Evolutionary conservation across 2,113 vertebrate species (phyloP).

Genomic region (Formicarius rufipectus): DNA sequence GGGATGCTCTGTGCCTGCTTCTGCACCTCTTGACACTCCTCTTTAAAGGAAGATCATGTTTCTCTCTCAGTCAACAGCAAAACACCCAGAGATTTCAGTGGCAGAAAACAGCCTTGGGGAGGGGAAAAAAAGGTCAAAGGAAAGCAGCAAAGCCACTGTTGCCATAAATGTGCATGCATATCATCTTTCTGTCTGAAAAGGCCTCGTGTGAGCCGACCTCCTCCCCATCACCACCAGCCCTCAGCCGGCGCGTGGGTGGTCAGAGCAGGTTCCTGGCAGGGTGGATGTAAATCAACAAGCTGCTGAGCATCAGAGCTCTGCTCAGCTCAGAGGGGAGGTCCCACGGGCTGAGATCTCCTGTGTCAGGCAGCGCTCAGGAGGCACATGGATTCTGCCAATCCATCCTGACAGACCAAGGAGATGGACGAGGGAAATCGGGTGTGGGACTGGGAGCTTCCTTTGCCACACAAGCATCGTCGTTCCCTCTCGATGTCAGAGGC

Average conservation of each 20-base stretch:
- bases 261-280: neutral
- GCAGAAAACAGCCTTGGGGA: neutral
- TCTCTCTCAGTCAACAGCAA: neutral
- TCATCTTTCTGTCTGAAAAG: neutral
- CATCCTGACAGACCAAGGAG: neutral
- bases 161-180: neutral
- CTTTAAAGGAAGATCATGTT: neutral
- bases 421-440: neutral
- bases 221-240: accelerated
- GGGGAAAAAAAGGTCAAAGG: neutral
- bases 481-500: neutral
- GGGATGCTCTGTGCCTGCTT: neutral
- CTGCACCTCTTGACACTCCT: neutral
- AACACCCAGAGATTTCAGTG: neutral
- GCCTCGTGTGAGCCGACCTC: neutral
- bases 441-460: neutral
- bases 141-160: neutral
- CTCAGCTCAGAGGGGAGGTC: neutral
- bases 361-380: neutral
- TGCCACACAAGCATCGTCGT: accelerated
- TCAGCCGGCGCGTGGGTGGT: neutral
- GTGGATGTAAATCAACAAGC: accelerated
- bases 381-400: neutral
- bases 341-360: neutral
- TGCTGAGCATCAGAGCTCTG: neutral